Evolutionary conservation across 2,888 invertebrate genomes (phyloP), one percentile per base, ranked within the genome.

Genomic region (Macrophya annulata): DNA sequence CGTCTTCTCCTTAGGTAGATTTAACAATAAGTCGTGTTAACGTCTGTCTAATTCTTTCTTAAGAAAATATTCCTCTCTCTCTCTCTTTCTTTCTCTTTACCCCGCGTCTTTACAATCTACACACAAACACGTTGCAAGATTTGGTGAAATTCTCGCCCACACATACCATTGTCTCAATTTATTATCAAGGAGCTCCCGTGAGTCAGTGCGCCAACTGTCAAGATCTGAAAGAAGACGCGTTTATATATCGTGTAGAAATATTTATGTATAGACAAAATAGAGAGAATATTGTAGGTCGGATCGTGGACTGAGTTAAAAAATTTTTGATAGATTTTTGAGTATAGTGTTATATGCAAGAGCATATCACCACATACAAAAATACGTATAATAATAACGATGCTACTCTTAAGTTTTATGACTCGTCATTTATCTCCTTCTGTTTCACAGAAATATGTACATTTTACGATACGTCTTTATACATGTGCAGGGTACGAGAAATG

Each of bases 91-190:
- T 3, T 31, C 31, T 31, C 31, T 31, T 68, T 31, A 25, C 31
- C 37, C 25, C 17, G 59, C 37, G 25, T 17, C 31, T 17, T 4
- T 68, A 62, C 62, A 62, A 62, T 62, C 12, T 62, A 62, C 62
- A 62, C 62, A 25, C n/a, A 9, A 31, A n/a, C 45, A 40, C 74
- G 31, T 43, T 43, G 21, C 51, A 77, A 77, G 77, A 55, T 77
- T 77, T 77, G 51, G 77, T 77, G 37, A 77, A 77, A 77, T 77
- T 77, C 77, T 37, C 77, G 77, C 77, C 77, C 77, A 77, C 68
- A 37, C 55, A 43, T 37, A 37, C 77, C 77, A 77, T 77, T 77
- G 77, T 77, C n/a, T 77, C 51, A 17, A 51, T 77, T 25, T 48
- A 25, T 31, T 74, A n/a, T 17, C 45, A 74, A 21, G 45, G 15